Conservation (phyloP, 37 sponge, comb jelly and placozoan genomes). For the Spongilla lacustris region DNA sequence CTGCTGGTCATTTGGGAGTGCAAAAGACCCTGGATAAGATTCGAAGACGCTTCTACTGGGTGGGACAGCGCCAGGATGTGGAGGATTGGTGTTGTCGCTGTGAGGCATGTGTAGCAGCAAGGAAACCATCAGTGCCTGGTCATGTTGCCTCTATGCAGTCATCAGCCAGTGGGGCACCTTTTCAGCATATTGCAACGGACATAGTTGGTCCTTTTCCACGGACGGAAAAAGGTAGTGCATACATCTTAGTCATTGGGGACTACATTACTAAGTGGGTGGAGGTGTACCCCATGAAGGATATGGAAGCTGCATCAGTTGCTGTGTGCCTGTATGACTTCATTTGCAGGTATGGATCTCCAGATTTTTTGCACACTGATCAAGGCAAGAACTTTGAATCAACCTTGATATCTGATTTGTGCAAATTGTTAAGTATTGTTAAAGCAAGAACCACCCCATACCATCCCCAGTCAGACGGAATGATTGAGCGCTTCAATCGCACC, state of each 20-base stretch:
- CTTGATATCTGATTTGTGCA: slow-evolving; percentile 17
- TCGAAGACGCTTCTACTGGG: slow-evolving; percentile 25
- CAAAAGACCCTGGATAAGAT: slow-evolving; percentile 14
- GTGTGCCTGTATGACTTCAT: slow-evolving; percentile 18
- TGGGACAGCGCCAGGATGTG: slow-evolving; percentile 5
- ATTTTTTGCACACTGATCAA: slow-evolving; percentile 28
- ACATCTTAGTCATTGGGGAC: not conserved
- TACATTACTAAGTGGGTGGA: slow-evolving; percentile 23
- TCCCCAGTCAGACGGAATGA: slow-evolving; percentile 41
- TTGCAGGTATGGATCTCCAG: slow-evolving; percentile 21
- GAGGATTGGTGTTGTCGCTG: slow-evolving; percentile 20
- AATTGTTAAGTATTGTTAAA: slow-evolving; percentile 8
- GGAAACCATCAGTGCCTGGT: slow-evolving; percentile 7
- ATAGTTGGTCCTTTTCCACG: slow-evolving; percentile 31
- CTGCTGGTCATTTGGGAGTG: slow-evolving; percentile 28
- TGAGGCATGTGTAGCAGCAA: slow-evolving; percentile 36
- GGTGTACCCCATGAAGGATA: not conserved
- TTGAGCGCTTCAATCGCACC: slow-evolving; percentile 38
- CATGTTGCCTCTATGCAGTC: slow-evolving; percentile 6
- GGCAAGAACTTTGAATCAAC: slow-evolving; percentile 33
- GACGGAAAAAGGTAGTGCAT: not conserved
- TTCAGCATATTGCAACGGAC: slow-evolving; percentile 33
- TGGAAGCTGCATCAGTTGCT: too few species aligned
- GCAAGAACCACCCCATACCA: slow-evolving; percentile 32
- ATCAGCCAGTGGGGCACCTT: slow-evolving; percentile 17